Base-by-base conservation (phyloP, 2,113 vertebrate genomes). In the Anoura caudifer region DNA sequence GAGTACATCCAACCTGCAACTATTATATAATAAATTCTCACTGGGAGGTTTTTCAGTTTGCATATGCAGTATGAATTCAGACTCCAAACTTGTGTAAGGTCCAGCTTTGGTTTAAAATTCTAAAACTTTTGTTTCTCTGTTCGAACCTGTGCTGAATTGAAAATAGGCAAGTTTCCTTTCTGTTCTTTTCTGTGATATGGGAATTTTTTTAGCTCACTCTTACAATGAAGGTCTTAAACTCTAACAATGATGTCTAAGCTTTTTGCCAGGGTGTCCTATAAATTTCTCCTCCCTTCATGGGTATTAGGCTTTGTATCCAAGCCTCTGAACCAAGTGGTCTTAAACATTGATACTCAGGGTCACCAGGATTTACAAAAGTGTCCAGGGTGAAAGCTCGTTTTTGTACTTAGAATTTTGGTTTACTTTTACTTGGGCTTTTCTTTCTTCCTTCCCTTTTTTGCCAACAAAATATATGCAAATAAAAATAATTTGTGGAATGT, bases 21-120 rank as follows among this genome's bases (percentile, higher is more conserved):
- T 84, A 43, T 75, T 67, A 33, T 84, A 24, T 84, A 90, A 83
- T 93, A 65, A 95, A 87, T 84, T 93, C 47, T 80, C 41, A 75
- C 20, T 22, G 76, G 43, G 63, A 73, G 19, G 3, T 54, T 96
- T 94, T 83, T 72, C 19, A 90, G 61, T 77, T 19, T 47, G n/a
- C 47, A 83, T 4, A 36, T 10, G 3, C 45, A 75, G 22, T 85
- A 36, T 65, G 36, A 90, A 75, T 87, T 94, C 36, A 91, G 33
- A 90, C 28, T n/a, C 4, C 4, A 85, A 90, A 63, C 5, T 75
- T 92, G 12, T 3, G 5, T 36, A 92, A 54, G 14, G 19, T 61
- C 4, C 6, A 70, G 2, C 26, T 41, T 90, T 77, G 76, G 11
- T 52, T 87, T 93, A 89, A 86, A 92, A 79, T 73, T 69, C 17